These are phyloP conservation scores for Tetramorium bicarinatum DNA, from an alignment of 2,888 invertebrate genomes.

Conservation along the genomic window DNA sequence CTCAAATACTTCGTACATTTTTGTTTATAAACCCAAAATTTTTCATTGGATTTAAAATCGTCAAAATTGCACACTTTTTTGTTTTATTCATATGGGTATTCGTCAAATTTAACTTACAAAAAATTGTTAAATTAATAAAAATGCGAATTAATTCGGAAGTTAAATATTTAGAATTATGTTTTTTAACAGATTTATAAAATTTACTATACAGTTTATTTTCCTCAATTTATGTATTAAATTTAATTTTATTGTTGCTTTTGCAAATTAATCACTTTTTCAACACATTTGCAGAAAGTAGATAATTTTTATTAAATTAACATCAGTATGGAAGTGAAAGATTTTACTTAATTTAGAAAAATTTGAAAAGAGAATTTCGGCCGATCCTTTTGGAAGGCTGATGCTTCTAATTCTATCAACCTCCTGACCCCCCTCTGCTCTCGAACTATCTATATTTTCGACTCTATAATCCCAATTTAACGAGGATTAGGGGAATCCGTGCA, in stretches of 20 bases:
- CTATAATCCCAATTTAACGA: conserved; percentile 32
- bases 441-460: conserved; percentile 32
- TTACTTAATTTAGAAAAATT: conserved; percentile 15
- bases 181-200: neutral
- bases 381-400: conserved; percentile 60
- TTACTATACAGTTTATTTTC: neutral
- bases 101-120: neutral
- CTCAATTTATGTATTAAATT: neutral
- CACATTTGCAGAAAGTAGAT: neutral
- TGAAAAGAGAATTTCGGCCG: conserved; percentile 10
- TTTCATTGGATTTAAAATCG: neutral
- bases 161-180: neutral
- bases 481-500: conserved; percentile 36
- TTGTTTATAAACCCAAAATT: neutral
- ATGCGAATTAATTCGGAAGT: neutral
- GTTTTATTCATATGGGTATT: neutral
- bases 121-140: neutral
- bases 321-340: neutral
- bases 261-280: neutral
- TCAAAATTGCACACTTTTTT: neutral
- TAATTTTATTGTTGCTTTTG: neutral
- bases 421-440: neutral
- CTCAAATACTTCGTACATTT: neutral
- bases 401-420: conserved; percentile 70
- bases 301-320: neutral